Base-by-base conservation (phyloP, 2,888 invertebrate genomes). In the Aricia artaxerxes region DNA sequence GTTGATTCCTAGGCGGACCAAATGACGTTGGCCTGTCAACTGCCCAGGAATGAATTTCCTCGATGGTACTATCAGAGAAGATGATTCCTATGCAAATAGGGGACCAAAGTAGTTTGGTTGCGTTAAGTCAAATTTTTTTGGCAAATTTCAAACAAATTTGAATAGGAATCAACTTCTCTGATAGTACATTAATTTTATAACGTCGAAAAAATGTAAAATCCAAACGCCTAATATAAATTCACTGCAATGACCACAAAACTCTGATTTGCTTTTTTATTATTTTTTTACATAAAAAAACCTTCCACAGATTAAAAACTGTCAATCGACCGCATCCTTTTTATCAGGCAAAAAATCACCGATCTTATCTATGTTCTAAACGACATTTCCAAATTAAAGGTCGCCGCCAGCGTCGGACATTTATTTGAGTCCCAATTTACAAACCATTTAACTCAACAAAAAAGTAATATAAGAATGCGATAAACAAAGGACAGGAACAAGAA, bases 361-460 rank as follows among this genome's bases (percentile, higher is more conserved):
- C 24, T 85, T 90, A 90, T 90, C 90, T 85, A 79, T 79, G 80
- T 80, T 83, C 82, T 85, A 87, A 87, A 87, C 87, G 82, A 85
- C 85, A 85, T 82, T 80, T 83, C 83, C 79, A 83, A 83, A 85
- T 84, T 82, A 82, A 86, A 87, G 86, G 83, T 84, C 81, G 84
- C 86, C 88, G 84, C 83, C 82, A 75, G 80, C 83, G 83, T 81
- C 84, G 86, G 86, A 78, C 86, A 84, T 81, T 83, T 85, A 86
- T 86, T 87, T 84, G 82, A 82, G 81, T 81, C 83, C 80, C 86
- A 87, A 88, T 89, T 91, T 90, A 91, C 90, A 87, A 86, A 82
- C 86, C 88, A 88, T 89, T 90, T 87, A 83, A 85, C 61, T 60
- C 82, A 80, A 81, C 80, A 84, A 82, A 85, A 85, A 87, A 85